phyloP scores from a whole-genome alignment of 1,140 invertebrate genomes.

The Brachionus sp. region DNA sequence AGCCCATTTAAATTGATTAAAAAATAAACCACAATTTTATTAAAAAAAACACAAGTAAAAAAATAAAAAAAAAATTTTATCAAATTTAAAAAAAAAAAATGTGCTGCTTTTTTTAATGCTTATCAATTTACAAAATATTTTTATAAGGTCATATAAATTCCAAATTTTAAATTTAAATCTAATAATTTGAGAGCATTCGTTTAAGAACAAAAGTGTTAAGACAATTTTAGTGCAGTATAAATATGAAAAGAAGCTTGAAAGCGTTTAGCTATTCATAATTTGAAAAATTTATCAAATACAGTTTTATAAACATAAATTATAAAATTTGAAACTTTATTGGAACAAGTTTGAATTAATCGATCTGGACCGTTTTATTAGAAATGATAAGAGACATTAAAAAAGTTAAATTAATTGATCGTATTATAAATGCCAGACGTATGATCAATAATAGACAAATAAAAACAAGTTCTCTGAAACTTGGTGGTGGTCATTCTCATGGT shows the following conservation, averaged over 20 bases:
- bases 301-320: neutral
- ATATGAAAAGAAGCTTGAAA: neutral
- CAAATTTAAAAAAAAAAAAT: too few species aligned
- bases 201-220: neutral
- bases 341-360: neutral
- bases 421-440: neutral
- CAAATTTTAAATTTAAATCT: neutral
- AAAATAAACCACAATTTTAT: too few species aligned
- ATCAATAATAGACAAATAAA: neutral
- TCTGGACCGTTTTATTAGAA: neutral
- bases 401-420: neutral
- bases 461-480: neutral
- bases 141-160: neutral
- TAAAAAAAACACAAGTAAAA: too few species aligned
- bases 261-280: neutral
- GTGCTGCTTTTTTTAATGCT: neutral
- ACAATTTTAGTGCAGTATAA: constrained; percentile 4
- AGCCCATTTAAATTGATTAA: too few species aligned
- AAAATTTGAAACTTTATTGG: neutral
- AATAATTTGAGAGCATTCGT: neutral
- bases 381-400: constrained; percentile 7
- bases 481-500: neutral
- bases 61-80: too few species aligned
- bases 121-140: neutral
- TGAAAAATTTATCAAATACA: neutral